phyloP scores from a whole-genome alignment of 2,888 invertebrate species.

The Cinara cedri region DNA sequence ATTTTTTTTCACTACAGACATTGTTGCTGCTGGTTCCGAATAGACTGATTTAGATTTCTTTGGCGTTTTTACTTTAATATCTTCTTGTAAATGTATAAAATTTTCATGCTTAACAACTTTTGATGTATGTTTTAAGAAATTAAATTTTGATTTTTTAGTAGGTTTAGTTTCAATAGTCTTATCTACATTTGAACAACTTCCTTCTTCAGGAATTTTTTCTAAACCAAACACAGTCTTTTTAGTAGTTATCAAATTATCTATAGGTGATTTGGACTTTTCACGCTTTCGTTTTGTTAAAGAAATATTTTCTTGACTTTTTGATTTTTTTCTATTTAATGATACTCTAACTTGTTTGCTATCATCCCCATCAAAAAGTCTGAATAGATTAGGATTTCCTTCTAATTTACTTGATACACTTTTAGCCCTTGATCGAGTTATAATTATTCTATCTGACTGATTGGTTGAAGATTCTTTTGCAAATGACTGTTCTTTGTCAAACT shows the following conservation, averaged over 20 bases:
- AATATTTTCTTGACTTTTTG: slow-evolving; percentile 16
- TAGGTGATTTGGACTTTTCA: slow-evolving; percentile 30
- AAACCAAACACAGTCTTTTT: slow-evolving; percentile 18
- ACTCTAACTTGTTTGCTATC: slow-evolving; percentile 18
- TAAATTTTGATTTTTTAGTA: slow-evolving; percentile 44
- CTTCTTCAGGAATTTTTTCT: slow-evolving; percentile 40
- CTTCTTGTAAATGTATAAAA: background rate
- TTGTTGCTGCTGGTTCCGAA: slow-evolving; percentile 8
- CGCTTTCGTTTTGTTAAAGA: slow-evolving; percentile 15
- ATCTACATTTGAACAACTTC: background rate
- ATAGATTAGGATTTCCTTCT: slow-evolving; percentile 8
- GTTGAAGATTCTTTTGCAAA: background rate
- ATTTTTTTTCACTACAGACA: slow-evolving; percentile 19
- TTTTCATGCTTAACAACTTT: background rate
- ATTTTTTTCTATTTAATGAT: slow-evolving; percentile 13
- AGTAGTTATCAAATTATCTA: background rate
- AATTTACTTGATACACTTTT: slow-evolving; percentile 1
- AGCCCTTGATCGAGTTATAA: slow-evolving; percentile 12
- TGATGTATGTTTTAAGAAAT: slow-evolving; percentile 12
- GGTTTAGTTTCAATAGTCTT: background rate
- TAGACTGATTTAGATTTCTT: slow-evolving; percentile 38
- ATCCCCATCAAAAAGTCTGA: slow-evolving; percentile 19
- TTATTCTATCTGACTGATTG: background rate
- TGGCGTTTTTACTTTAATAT: slow-evolving; percentile 10
- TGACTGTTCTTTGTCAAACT: background rate